Evolutionary conservation across 1,140 invertebrate genomes (phyloP).

Genomic region (Drosophila hydei): DNA sequence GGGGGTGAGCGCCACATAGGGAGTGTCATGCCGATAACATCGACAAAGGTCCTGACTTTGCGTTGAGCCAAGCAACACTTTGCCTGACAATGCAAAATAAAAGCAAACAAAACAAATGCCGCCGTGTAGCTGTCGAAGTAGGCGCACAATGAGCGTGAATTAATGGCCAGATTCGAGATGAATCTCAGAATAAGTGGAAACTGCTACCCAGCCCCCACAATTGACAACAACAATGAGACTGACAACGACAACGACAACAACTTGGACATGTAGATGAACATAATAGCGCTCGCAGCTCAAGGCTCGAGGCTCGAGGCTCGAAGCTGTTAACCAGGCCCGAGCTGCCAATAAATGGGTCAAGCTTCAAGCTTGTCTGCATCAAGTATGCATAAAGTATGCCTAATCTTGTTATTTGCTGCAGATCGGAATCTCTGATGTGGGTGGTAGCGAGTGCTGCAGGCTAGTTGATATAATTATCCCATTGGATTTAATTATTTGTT

Average conservation of each 20-base stretch:
- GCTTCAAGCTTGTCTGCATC: slow-evolving; percentile 28
- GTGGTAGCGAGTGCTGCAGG: too few relatives aligned
- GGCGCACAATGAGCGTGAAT: slow-evolving; percentile 73
- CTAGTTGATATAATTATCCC: slow-evolving; percentile 35
- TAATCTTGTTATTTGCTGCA: slow-evolving; percentile 52
- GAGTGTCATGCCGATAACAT: slow-evolving; percentile 68
- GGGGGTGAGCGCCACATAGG: slow-evolving; percentile 47
- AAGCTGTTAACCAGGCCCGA: slow-evolving; percentile 11
- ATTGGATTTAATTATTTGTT: slow-evolving; percentile 34
- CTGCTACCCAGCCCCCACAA: slow-evolving; percentile 19
- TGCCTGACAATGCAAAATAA: slow-evolving; percentile 64
- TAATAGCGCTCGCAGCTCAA: slow-evolving; percentile 50
- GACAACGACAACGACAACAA: slow-evolving; percentile 29
- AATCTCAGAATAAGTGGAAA: slow-evolving; percentile 35
- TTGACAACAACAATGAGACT: slow-evolving; percentile 4
- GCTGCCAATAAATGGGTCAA: slow-evolving; percentile 59
- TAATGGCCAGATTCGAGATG: slow-evolving; percentile 73
- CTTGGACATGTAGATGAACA: slow-evolving; percentile 52
- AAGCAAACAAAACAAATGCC: slow-evolving; percentile 34
- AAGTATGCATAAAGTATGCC: slow-evolving; percentile 67
- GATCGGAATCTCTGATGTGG: slow-evolving; percentile 55
- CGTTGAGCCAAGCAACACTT: slow-evolving; percentile 59
- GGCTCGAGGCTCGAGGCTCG: slow-evolving; percentile 49
- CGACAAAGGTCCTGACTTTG: slow-evolving; percentile 27
- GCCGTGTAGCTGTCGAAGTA: slow-evolving; percentile 47